Conservation (phyloP, 1,140 invertebrate species). For the Ceratina japonica region DNA sequence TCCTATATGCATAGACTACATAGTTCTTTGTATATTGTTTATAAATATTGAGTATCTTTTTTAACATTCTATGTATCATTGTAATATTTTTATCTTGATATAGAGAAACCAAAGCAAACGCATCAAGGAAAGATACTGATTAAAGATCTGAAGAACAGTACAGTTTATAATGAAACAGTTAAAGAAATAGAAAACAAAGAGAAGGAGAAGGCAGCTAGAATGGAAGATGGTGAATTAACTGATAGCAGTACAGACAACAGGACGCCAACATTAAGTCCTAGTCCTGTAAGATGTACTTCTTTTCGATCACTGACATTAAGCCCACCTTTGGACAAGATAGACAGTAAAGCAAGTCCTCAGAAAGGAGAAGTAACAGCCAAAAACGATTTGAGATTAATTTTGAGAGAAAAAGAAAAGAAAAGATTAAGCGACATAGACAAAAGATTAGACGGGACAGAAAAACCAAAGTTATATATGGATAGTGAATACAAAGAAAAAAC, state of each 20-base stretch:
- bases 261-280: slow-evolving; percentile 74
- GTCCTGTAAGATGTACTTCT: slow-evolving; percentile 56
- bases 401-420: slow-evolving; percentile 78
- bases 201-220: slow-evolving; percentile 81
- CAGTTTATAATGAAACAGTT: slow-evolving; percentile 83
- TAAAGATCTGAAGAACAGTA: slow-evolving; percentile 84
- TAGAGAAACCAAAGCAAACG: slow-evolving; percentile 74
- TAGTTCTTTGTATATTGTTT: not conserved
- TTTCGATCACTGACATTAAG: slow-evolving; percentile 52
- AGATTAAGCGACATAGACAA: slow-evolving; percentile 78
- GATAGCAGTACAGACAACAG: slow-evolving; percentile 81
- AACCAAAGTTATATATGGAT: slow-evolving; percentile 71
- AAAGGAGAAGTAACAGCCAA: slow-evolving; percentile 66
- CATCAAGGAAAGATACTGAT: slow-evolving; percentile 80
- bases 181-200: slow-evolving; percentile 84
- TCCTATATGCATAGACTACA: too few species aligned
- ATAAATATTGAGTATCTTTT: slow-evolving; percentile 10
- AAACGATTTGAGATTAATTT: slow-evolving; percentile 76
- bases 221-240: slow-evolving; percentile 83
- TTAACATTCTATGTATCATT: too few species aligned
- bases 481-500: slow-evolving; percentile 73
- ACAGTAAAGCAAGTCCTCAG: slow-evolving; percentile 43
- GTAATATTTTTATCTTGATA: slow-evolving; percentile 33
- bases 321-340: slow-evolving; percentile 51
- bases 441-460: slow-evolving; percentile 70